phyloP scores from a whole-genome alignment of 2,888 invertebrate genomes.

The Drosophila mettleri region DNA sequence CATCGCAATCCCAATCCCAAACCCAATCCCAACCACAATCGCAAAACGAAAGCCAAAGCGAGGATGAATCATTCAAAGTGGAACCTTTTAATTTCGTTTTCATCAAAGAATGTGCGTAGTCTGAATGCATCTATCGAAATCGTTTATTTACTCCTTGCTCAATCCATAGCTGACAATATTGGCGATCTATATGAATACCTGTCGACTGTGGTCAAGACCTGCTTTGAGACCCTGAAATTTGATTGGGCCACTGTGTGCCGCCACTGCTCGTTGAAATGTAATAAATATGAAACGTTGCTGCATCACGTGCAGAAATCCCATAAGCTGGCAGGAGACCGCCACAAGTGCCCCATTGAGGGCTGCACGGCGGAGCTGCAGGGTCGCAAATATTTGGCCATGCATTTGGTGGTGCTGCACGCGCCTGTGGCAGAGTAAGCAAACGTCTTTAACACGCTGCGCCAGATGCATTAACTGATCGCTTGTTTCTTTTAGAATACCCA shows the following conservation, averaged over 20 bases:
- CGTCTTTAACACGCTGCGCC: rapidly evolving
- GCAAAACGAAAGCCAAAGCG: slow-evolving; percentile 39
- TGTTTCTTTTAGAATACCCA: slow-evolving; percentile 44
- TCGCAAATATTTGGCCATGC: slow-evolving; percentile 71
- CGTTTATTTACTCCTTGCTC: background rate
- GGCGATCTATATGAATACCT: slow-evolving; percentile 68
- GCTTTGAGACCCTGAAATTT: slow-evolving; percentile 67
- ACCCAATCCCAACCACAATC: slow-evolving; percentile 1
- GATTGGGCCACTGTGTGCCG: slow-evolving; percentile 69
- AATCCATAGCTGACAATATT: slow-evolving; percentile 51
- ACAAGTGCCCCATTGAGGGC: slow-evolving; percentile 69
- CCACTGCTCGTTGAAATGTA: slow-evolving; percentile 60
- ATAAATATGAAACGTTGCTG: slow-evolving; percentile 59
- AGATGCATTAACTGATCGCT: background rate
- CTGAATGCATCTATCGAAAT: rapidly evolving
- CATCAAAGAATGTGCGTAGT: slow-evolving; percentile 60
- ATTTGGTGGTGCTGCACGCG: slow-evolving; percentile 80
- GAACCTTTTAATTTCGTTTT: slow-evolving; percentile 63
- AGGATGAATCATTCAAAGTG: slow-evolving; percentile 54
- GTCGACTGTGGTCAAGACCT: slow-evolving; percentile 64
- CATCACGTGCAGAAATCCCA: slow-evolving; percentile 58
- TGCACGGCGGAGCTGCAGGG: slow-evolving; percentile 52
- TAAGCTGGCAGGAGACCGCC: slow-evolving; percentile 38
- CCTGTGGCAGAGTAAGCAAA: slow-evolving; percentile 70
- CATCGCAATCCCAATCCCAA: slow-evolving; percentile 14